These are phyloP conservation scores for Drosophila paracracens DNA, from an alignment of 2,888 invertebrate species.

Conservation along the genomic window DNA sequence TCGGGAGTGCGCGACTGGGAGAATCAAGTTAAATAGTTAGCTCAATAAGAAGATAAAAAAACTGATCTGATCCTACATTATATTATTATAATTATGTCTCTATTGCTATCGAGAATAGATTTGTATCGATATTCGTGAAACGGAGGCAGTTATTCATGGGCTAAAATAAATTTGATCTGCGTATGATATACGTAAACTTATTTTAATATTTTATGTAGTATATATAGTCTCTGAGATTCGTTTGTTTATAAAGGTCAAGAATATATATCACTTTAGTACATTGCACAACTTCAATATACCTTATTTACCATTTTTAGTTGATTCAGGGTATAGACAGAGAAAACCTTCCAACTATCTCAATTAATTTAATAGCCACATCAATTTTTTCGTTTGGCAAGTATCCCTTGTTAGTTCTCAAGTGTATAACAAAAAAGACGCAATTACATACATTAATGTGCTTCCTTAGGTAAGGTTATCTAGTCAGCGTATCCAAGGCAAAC, in stretches of 20 bases:
- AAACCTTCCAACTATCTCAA: not conserved
- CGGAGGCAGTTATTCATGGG: not conserved
- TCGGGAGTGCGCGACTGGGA: not conserved
- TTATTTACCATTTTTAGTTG: not conserved
- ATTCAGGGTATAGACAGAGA: not conserved
- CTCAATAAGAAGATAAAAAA: not conserved
- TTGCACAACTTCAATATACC: not conserved
- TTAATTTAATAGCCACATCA: not conserved
- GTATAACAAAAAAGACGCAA: slow-evolving; percentile 4
- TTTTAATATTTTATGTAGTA: not conserved
- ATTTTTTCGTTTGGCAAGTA: not conserved
- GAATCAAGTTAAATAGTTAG: not conserved
- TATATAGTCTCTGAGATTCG: not conserved
- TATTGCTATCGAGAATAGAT: not conserved
- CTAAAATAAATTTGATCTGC: not conserved
- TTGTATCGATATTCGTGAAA: not conserved
- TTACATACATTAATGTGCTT: slow-evolving; percentile 1
- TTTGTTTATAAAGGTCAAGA: not conserved
- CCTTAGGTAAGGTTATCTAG: slow-evolving; percentile 49
- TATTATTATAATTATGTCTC: not conserved
- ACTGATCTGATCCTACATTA: not conserved
- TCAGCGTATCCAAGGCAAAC: slow-evolving; percentile 8
- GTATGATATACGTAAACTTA: not conserved
- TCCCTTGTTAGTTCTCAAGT: slow-evolving; percentile 3
- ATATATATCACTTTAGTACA: not conserved